Evolutionary conservation across 2,888 invertebrate genomes (phyloP).

Genomic region (Mythimna impura): DNA sequence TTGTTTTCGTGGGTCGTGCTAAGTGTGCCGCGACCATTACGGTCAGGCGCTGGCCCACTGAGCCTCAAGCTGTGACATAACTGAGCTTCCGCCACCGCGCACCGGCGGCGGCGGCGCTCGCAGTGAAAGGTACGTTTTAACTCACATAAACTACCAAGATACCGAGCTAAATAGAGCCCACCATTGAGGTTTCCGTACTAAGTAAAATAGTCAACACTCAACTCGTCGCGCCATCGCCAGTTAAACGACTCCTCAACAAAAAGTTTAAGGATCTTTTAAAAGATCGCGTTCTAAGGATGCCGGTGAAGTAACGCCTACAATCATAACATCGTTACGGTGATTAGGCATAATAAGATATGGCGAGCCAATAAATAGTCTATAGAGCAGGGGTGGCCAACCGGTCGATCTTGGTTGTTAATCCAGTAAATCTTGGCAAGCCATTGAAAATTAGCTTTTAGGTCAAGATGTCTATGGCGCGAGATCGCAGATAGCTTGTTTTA

Average conservation of each 20-base stretch:
- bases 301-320: slow-evolving; percentile 39
- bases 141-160: slow-evolving; percentile 65
- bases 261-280: slow-evolving; percentile 44
- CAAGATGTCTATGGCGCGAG: too few relatives aligned
- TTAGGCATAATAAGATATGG: slow-evolving; percentile 33
- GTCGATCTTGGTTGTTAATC: too few relatives aligned
- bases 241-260: slow-evolving; percentile 45
- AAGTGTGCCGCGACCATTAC: slow-evolving; percentile 88
- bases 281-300: slow-evolving; percentile 44
- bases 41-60: slow-evolving; percentile 88
- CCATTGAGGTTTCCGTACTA: slow-evolving; percentile 57
- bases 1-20: slow-evolving; percentile 88
- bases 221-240: slow-evolving; percentile 38
- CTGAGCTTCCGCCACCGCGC: slow-evolving; percentile 80
- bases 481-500: too few relatives aligned
- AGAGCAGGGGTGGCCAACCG: not conserved
- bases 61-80: slow-evolving; percentile 82
- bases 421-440: too few relatives aligned
- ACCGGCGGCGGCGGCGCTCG: slow-evolving; percentile 61
- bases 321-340: slow-evolving; percentile 36
- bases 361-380: slow-evolving; percentile 41
- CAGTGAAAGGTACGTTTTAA: slow-evolving; percentile 80
- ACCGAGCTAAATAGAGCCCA: slow-evolving; percentile 40
- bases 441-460: too few relatives aligned
- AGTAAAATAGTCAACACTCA: slow-evolving; percentile 53